Evolutionary conservation across 2,113 vertebrate genomes (phyloP), one percentile per base, ranked within the genome.

Genomic region (Edolisoma coerulescens): DNA sequence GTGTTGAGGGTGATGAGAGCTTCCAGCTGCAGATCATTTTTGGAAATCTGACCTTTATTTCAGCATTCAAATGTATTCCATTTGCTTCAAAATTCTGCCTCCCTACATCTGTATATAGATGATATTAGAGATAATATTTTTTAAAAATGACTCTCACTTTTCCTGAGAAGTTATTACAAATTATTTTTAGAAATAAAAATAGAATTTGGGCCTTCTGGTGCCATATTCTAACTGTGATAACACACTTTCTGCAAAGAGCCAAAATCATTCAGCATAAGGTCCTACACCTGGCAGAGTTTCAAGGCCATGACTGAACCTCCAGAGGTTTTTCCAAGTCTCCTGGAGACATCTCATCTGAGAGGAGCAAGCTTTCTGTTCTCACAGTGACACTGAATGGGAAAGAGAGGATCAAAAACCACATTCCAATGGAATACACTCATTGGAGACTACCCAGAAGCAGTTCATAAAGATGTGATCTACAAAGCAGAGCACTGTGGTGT

Each of bases 31-130:
- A 76, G 59, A 93, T 87, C 6, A 16, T 93, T 87, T 83, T 27
- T 79, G 87, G 78, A 94, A 96, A 94, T 52, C 42, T 86, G 82
- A 95, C 59, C 63, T 95, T 90, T 85, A 80, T 94, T 94, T 96
- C 74, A 84, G 67, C 8, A 1, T 70, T 60, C 39, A 69, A 83
- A 69, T 83, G 13, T 76, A 63, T 90, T 87, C 78, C 0, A 4
- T 49, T 94, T 65, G 19, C 54, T 83, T 93, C 68, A 83, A 81
- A 77, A 76, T 42, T 70, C 84, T 91, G 79, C 30, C 41, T 80
- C 42, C 21, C 1, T 67, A 15, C 11, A 59, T 70, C 89, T 93
- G 37, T 77, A 70, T 70, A 63, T 52, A 93, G 78, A 7, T 50
- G 33, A 27, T 50, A 69, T 23, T 44, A 70, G 28, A 89, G 61